Evolutionary conservation across 2,113 vertebrate genomes (phyloP).

Genomic region (Eurypyga helias): DNA sequence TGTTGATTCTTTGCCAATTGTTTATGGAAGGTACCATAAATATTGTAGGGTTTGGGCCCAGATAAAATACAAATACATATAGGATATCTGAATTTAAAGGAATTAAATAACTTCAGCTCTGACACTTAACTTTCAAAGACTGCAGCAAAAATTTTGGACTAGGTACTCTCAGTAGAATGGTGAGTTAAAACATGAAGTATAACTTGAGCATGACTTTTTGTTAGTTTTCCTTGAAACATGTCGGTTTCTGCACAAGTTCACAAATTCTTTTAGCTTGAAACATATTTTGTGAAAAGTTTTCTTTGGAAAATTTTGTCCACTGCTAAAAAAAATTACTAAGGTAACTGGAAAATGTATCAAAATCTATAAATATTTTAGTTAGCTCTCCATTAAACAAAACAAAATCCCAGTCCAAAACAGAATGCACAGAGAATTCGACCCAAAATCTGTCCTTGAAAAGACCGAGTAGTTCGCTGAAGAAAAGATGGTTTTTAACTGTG

Average conservation of each 20-base stretch:
- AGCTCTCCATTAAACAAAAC: neutral
- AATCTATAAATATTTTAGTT: neutral
- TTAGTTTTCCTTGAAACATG: neutral
- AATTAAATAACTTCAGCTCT: neutral
- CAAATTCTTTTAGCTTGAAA: neutral
- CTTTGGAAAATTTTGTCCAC: neutral
- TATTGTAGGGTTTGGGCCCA: neutral
- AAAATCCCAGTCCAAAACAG: neutral
- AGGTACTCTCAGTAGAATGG: accelerated
- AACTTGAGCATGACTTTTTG: neutral
- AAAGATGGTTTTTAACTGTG: neutral
- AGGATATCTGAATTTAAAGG: neutral
- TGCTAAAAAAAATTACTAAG: neutral
- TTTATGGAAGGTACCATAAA: neutral
- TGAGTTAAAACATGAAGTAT: neutral
- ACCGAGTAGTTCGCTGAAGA: neutral
- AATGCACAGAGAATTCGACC: neutral
- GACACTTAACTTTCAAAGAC: neutral
- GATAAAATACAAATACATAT: neutral
- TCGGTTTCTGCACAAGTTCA: neutral
- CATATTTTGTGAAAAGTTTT: neutral
- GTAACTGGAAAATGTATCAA: neutral
- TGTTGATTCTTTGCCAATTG: neutral
- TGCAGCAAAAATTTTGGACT: neutral
- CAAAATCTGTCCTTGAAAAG: neutral